Percentiles rank a stretch among this genome's conserved stretches.
phyloP scores from a whole-genome alignment of 2,888 invertebrate species.

The Caenorhabditis doughertyi region DNA sequence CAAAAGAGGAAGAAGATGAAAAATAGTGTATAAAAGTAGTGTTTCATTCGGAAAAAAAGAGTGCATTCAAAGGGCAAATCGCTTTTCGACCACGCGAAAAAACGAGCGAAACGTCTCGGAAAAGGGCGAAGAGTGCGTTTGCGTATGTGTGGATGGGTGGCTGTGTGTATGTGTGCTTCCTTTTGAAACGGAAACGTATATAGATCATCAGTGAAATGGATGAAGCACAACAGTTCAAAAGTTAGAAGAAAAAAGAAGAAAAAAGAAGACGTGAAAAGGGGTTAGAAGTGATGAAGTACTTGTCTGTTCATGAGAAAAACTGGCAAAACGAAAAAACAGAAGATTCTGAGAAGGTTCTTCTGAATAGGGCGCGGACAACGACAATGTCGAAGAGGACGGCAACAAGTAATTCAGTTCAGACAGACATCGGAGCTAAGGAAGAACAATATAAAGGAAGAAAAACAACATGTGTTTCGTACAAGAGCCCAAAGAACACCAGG shows the following conservation, averaged over 20 bases:
- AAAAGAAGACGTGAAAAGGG: not conserved
- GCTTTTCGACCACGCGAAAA: conserved; percentile 37
- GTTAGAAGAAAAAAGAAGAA: conserved; percentile 8
- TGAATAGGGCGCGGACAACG: conserved; percentile 27
- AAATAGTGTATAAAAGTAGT: conserved; percentile 47
- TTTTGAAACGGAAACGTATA: conserved; percentile 51
- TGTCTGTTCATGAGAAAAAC: conserved; percentile 50
- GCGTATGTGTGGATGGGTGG: conserved; percentile 23
- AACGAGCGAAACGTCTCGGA: conserved; percentile 54
- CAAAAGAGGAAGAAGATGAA: conserved; percentile 26
- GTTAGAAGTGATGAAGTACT: conserved; percentile 47
- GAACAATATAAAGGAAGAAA: not conserved
- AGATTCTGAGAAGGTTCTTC: conserved; percentile 41
- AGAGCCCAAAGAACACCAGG: conserved; percentile 28
- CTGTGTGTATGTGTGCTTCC: conserved; percentile 35
- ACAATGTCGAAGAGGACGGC: not conserved
- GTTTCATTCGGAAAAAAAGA: conserved; percentile 51
- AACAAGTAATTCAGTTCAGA: conserved; percentile 24
- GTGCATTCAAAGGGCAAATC: conserved; percentile 62
- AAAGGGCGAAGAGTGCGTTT: conserved; percentile 50
- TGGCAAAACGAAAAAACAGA: conserved; percentile 29
- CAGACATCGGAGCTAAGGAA: not conserved
- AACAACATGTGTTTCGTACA: conserved; percentile 10
- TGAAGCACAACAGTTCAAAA: conserved; percentile 13
- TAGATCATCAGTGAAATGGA: conserved; percentile 28